phyloP scores from a whole-genome alignment of 2,113 vertebrate species.

The Carettochelys insculpta region DNA sequence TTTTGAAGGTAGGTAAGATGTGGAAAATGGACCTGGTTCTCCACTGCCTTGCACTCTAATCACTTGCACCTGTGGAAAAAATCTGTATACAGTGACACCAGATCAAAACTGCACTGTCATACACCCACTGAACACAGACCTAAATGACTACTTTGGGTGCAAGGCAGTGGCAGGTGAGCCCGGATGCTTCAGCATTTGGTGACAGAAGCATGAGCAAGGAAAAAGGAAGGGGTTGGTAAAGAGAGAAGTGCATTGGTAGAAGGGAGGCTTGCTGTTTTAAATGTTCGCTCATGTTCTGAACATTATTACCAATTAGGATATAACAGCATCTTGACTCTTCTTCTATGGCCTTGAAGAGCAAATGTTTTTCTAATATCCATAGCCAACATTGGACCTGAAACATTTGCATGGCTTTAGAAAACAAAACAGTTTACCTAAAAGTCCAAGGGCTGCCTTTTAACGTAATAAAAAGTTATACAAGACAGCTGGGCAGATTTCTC shows the following conservation, averaged over 20 bases:
- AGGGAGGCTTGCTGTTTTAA: not conserved
- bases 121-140: not conserved
- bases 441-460: not conserved
- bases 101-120: not conserved
- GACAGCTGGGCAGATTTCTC: not conserved
- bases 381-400: not conserved
- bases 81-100: not conserved
- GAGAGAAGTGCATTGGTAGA: not conserved
- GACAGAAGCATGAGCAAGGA: not conserved
- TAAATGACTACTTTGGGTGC: not conserved
- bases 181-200: not conserved
- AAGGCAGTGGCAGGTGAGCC: not conserved
- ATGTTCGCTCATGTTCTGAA: fast-evolving
- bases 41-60: not conserved
- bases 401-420: not conserved
- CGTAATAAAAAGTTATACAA: not conserved
- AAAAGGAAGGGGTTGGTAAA: not conserved
- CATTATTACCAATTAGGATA: not conserved
- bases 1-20: not conserved
- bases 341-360: not conserved
- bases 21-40: not conserved
- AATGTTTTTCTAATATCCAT: not conserved
- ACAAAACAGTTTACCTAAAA: not conserved
- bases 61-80: not conserved
- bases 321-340: not conserved